Evolutionary conservation across 1,140 invertebrate species (phyloP), one percentile per base, ranked within the genome.

Genomic region (Dufourea novaeangliae): DNA sequence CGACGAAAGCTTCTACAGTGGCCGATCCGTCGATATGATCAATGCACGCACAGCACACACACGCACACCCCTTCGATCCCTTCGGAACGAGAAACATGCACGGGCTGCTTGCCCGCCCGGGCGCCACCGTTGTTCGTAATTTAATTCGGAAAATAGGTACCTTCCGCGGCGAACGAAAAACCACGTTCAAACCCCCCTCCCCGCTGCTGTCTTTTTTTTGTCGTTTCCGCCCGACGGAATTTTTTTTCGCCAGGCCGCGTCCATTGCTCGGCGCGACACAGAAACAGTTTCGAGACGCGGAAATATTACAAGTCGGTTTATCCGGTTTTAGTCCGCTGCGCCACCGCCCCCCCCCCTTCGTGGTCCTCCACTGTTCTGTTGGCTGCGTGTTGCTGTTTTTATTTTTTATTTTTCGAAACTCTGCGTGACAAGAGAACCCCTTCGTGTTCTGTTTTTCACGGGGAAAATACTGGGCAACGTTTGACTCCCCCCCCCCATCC

Each of bases 1-100:
- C 14, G 32, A 71, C 56, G 68, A 46, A 56, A 69, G 50, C 52
- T 37, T 20, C 6, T 17, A 20, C n/a, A 34, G 17, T 0, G 29
- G n/a, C 41, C 59, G 59, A 64, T 73, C 29, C 34, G 25, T 56
- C 71, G 61, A 74, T 66, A 66, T 66, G 71, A 74, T 64, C 61
- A 74, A 74, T 74, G 54, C 27, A 32, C 17, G 25, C 11, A 12
- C 22, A 22, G 12, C 29, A n/a, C n/a, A n/a, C n/a, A n/a, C n/a
- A n/a, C n/a, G n/a, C n/a, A n/a, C n/a, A n/a, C n/a, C n/a, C n/a
- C n/a, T n/a, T n/a, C n/a, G n/a, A n/a, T n/a, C n/a, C n/a, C n/a
- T n/a, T 66, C 62, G 39, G 72, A 32, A 56, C 17, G n/a, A n/a
- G n/a, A 74, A 74, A 66, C 37, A 27, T 14, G 17, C 61, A 11